Percentiles rank a stretch among this genome's conserved stretches.
Evolutionary conservation across 2,113 vertebrate species (phyloP).

Genomic region (Speoplatyrhinus poulsoni): DNA sequence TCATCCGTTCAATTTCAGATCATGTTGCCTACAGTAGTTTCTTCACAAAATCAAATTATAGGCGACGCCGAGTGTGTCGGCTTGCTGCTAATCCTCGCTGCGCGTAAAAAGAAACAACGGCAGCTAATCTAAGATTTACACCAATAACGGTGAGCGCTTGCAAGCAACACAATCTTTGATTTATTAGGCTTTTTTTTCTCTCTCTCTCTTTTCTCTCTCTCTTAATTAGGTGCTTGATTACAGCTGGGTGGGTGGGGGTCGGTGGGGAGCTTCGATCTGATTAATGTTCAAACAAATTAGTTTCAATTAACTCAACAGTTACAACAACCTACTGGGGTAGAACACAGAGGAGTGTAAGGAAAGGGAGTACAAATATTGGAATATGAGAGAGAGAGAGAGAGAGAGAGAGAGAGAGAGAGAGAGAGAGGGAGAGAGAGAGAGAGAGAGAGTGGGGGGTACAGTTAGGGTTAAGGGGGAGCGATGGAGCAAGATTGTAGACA

Average conservation of each 20-base stretch:
- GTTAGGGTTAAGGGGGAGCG: not conserved
- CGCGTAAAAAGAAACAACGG: constrained; percentile 26
- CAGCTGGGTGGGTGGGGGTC: constrained; percentile 11
- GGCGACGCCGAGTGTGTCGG: constrained; percentile 18
- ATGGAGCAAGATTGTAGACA: not conserved
- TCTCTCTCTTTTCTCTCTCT: constrained; percentile 4
- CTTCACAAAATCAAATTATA: constrained; percentile 45
- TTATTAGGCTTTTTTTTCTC: constrained; percentile 37
- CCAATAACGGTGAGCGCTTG: constrained; percentile 34
- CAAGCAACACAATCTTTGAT: constrained; percentile 41
- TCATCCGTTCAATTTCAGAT: constrained; percentile 22
- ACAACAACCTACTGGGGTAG: constrained; percentile 28
- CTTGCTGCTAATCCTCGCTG: constrained; percentile 42
- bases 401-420: not conserved
- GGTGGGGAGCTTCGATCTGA: constrained; percentile 44
- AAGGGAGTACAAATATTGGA: not conserved
- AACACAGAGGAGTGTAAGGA: not conserved
- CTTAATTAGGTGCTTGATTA: constrained; percentile 65
- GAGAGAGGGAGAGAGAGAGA: not conserved
- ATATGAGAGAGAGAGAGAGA: no score
- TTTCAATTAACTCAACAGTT: constrained; percentile 39
- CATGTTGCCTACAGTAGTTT: constrained; percentile 15
- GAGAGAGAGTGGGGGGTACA: not conserved
- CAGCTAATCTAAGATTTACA: constrained; percentile 47
- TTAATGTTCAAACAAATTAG: constrained; percentile 54